phyloP scores from a whole-genome alignment of 2,113 vertebrate species.

The Semicossyphus pulcher region DNA sequence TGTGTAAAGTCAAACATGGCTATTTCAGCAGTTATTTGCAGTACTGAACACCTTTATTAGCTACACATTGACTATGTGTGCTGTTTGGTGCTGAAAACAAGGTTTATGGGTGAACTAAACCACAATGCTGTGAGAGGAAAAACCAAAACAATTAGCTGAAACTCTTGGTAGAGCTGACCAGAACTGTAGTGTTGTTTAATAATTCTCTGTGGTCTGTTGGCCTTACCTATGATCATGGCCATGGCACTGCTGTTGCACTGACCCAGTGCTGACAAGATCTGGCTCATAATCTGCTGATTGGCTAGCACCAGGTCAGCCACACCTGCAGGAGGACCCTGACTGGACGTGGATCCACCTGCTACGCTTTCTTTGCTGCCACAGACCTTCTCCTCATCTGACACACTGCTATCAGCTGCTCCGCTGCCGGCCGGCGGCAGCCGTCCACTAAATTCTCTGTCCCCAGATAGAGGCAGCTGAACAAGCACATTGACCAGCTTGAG shows the following conservation, averaged over 20 bases:
- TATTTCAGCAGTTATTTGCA: too few relatives aligned
- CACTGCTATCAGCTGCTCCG: conserved; percentile 92
- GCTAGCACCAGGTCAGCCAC: conserved; percentile 97
- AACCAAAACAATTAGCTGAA: not conserved
- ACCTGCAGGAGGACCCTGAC: conserved; percentile 89
- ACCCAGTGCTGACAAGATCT: conserved; percentile 96
- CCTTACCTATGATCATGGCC: conserved; percentile 98
- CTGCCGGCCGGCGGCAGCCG: conserved; percentile 86
- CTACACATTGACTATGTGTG: not conserved
- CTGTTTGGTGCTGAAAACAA: not conserved
- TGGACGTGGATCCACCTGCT: conserved; percentile 83
- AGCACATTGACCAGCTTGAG: conserved; percentile 96
- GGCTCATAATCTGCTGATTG: conserved; percentile 99
- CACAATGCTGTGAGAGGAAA: not conserved
- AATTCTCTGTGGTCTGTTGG: not conserved
- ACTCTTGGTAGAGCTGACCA: too few relatives aligned
- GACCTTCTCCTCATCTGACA: conserved; percentile 98
- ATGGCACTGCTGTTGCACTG: conserved; percentile 99
- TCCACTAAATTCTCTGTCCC: conserved; percentile 94
- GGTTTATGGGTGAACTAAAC: not conserved
- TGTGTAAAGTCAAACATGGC: too few relatives aligned
- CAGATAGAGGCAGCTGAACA: conserved; percentile 94
- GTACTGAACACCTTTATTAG: too few relatives aligned
- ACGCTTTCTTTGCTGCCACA: conserved; percentile 93
- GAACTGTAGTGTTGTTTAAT: not conserved